Conservation (phyloP, 2,113 vertebrate species). For the Capricornis sumatraensis region DNA sequence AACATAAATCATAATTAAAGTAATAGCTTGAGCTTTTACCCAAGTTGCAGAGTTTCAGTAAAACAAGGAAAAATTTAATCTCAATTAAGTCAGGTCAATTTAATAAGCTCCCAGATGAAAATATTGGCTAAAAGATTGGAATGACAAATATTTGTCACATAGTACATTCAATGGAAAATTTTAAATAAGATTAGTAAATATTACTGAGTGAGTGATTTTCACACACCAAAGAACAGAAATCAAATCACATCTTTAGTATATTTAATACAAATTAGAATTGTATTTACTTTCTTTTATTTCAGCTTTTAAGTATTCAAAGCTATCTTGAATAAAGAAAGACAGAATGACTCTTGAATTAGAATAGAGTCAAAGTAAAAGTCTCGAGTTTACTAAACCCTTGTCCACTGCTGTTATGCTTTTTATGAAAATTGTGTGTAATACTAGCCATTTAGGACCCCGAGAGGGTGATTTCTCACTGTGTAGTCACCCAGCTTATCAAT, state of each 20-base stretch:
- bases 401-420: background rate
- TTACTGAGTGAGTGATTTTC: background rate
- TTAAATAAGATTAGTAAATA: background rate
- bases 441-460: background rate
- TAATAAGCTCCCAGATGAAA: constrained; percentile 26
- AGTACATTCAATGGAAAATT: background rate
- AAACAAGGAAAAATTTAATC: background rate
- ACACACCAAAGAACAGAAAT: background rate
- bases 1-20: background rate
- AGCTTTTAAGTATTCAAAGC: background rate
- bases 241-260: background rate
- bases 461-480: background rate
- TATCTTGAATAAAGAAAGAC: background rate
- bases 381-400: background rate
- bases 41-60: background rate
- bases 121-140: background rate
- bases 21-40: background rate
- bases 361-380: background rate
- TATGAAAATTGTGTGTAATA: background rate
- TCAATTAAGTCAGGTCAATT: background rate
- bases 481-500: background rate
- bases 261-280: background rate
- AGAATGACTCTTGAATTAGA: background rate
- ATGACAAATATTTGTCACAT: background rate
- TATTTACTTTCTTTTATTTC: background rate